Evolutionary conservation across 2,113 vertebrate species (phyloP).

Genomic region (Galeopterus variegatus): DNA sequence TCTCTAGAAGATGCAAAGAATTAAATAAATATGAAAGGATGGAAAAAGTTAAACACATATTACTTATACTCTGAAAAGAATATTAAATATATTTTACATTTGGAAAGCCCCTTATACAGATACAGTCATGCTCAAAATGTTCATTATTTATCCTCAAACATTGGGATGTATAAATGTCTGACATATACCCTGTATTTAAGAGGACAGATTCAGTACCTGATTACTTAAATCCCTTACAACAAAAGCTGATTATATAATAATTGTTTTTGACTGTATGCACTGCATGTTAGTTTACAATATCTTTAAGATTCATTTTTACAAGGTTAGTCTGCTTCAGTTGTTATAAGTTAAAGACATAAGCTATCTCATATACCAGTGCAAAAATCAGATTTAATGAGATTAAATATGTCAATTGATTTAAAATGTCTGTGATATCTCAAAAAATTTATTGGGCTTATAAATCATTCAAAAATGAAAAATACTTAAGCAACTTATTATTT

Average conservation of each 20-base stretch:
- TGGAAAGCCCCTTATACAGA: not conserved
- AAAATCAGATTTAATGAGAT: not conserved
- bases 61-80: not conserved
- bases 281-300: not conserved
- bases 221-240: not conserved
- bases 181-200: not conserved
- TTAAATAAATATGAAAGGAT: slow-evolving; percentile 14
- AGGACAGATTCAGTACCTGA: not conserved
- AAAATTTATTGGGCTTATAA: not conserved
- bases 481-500: not conserved
- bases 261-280: not conserved
- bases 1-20: not conserved
- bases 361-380: not conserved
- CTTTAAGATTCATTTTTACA: not conserved
- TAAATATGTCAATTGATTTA: slow-evolving; percentile 26
- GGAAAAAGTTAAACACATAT: not conserved
- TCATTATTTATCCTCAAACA: not conserved
- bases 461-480: slow-evolving; percentile 25
- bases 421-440: not conserved
- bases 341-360: not conserved
- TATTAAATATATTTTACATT: not conserved
- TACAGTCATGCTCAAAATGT: not conserved
- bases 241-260: not conserved
- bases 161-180: not conserved
- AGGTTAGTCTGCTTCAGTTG: not conserved